These are phyloP conservation scores for Nomada ferruginata DNA, from an alignment of 2,888 invertebrate species.

Conservation along the genomic window DNA sequence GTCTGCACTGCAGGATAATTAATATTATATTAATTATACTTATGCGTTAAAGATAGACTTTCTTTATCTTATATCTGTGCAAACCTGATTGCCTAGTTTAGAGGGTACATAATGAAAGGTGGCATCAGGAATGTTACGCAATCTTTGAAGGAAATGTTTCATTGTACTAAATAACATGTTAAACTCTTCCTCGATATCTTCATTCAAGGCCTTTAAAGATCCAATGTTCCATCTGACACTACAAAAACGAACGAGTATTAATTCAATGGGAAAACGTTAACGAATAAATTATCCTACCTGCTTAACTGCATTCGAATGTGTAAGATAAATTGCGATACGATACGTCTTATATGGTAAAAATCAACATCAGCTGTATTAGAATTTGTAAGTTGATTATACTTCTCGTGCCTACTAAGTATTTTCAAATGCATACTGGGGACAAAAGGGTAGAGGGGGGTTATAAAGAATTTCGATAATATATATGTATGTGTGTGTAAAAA, in stretches of 20 bases:
- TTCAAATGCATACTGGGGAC: constrained; percentile 74
- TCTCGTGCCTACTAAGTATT: constrained; percentile 73
- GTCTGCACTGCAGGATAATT: constrained; percentile 77
- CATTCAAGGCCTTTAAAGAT: constrained; percentile 64
- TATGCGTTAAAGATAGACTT: not conserved
- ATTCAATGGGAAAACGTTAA: not conserved
- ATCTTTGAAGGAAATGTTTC: constrained; percentile 72
- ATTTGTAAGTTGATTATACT: constrained; percentile 44
- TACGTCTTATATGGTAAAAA: constrained; percentile 71
- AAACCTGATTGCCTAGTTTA: constrained; percentile 83
- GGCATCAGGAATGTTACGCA: constrained; percentile 81
- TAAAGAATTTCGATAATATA: not conserved
- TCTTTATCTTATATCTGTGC: not conserved
- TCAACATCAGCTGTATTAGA: constrained; percentile 55
- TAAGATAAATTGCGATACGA: constrained; percentile 74
- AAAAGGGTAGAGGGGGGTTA: not conserved
- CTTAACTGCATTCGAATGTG: constrained; percentile 76
- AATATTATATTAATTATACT: constrained; percentile 3
- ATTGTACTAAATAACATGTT: constrained; percentile 73
- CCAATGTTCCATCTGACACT: constrained; percentile 74
- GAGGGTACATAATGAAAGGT: constrained; percentile 82
- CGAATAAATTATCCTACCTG: constrained; percentile 62
- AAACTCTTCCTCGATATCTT: constrained; percentile 74
- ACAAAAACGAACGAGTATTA: constrained; percentile 2
- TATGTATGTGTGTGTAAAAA: not conserved